A percentile compares a stretch with the other conserved stretches of the same genome.
Conservation (phyloP, 2,113 vertebrate genomes). For the Onychostoma macrolepis region DNA sequence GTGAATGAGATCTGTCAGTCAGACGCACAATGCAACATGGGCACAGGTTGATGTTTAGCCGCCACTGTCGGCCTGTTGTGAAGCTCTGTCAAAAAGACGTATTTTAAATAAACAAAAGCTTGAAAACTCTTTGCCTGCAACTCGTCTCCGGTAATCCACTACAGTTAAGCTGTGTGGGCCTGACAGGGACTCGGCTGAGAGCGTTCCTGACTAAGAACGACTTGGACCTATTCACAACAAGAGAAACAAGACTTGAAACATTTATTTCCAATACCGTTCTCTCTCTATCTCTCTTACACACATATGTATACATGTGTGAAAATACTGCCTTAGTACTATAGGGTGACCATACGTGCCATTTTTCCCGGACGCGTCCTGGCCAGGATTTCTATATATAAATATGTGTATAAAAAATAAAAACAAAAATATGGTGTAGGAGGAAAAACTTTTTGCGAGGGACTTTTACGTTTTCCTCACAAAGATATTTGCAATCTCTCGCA, state of each 20-base stretch:
- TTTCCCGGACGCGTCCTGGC: too few relatives aligned
- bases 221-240: background rate
- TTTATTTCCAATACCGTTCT: background rate
- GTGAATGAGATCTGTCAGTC: slow-evolving; percentile 23
- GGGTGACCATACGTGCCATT: too few relatives aligned
- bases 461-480: too few relatives aligned
- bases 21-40: background rate
- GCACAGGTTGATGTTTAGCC: background rate
- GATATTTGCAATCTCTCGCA: too few relatives aligned
- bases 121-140: background rate
- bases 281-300: background rate
- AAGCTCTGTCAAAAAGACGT: background rate
- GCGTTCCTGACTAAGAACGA: background rate
- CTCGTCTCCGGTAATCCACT: slow-evolving; percentile 7
- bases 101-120: slow-evolving; percentile 24
- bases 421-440: too few relatives aligned
- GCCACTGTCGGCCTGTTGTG: background rate
- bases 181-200: background rate
- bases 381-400: too few relatives aligned
- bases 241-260: background rate
- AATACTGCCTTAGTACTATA: too few relatives aligned
- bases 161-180: slow-evolving; percentile 11
- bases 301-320: too few relatives aligned
- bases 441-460: too few relatives aligned
- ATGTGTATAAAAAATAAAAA: too few relatives aligned